Evolutionary conservation across 2,797 vertebrate species (phyloP).

Genomic region (Pteronotus mesoamericanus): DNA sequence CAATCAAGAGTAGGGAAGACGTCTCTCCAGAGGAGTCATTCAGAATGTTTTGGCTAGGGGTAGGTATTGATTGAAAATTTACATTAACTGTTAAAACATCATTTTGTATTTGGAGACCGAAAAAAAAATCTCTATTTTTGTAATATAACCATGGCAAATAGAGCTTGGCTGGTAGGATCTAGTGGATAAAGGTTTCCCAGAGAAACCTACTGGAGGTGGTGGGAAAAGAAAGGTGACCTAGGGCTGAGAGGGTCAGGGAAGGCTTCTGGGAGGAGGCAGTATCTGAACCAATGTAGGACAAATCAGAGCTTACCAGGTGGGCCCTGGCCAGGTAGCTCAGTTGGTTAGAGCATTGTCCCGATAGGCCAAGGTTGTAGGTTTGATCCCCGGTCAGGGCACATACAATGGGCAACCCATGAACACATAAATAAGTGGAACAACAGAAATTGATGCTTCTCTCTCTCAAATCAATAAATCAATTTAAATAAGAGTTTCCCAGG

Average conservation of each 20-base stretch:
- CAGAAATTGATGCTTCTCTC: neutral
- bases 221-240: neutral
- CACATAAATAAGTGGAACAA: neutral
- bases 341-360: neutral
- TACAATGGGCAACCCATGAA: neutral
- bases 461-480: neutral
- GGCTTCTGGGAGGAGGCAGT: neutral
- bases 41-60: neutral
- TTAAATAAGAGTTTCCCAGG: neutral
- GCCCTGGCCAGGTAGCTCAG: neutral
- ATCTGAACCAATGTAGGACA: neutral
- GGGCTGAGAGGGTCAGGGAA: neutral
- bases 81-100: conserved; percentile 33
- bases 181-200: neutral
- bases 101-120: neutral
- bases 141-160: neutral
- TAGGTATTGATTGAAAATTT: conserved; percentile 25
- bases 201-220: neutral
- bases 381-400: neutral
- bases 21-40: conserved; percentile 25
- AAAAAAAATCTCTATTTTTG: neutral
- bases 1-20: conserved; percentile 2
- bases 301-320: neutral
- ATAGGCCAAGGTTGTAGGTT: neutral
- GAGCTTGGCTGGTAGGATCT: neutral